Evolutionary conservation across 1,140 invertebrate genomes (phyloP).

Genomic region (Melipona quadrifasciata): DNA sequence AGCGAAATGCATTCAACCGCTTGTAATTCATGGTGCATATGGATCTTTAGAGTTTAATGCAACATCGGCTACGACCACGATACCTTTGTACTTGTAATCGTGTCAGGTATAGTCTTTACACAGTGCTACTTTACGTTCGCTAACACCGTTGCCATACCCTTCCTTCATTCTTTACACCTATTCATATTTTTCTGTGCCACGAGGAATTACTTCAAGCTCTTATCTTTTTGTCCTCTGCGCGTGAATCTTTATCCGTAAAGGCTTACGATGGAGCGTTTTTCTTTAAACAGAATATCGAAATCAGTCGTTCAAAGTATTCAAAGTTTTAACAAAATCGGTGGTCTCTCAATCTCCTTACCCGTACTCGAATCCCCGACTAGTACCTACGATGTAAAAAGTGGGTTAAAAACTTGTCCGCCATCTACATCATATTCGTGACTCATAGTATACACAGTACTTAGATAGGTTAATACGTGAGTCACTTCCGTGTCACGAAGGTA

Average conservation of each 20-base stretch:
- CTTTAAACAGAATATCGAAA: background rate
- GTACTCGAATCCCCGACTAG: background rate
- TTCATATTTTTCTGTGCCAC: background rate
- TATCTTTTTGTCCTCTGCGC: background rate
- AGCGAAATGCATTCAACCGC: background rate
- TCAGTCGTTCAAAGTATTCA: background rate
- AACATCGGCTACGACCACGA: background rate
- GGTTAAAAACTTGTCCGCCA: background rate
- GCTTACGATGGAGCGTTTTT: background rate
- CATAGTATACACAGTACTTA: background rate
- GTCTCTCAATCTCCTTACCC: background rate
- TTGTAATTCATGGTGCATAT: background rate
- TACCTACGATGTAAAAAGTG: background rate
- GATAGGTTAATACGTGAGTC: background rate
- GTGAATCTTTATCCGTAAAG: no score
- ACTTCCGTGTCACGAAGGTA: background rate
- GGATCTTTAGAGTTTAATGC: slow-evolving; percentile 28
- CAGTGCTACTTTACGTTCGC: slow-evolving; percentile 7
- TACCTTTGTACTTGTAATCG: slow-evolving; percentile 8
- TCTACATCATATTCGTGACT: background rate
- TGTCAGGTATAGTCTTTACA: slow-evolving; percentile 10
- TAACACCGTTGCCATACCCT: background rate
- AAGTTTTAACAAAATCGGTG: background rate
- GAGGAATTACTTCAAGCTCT: background rate
- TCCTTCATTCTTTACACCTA: background rate